Base-by-base conservation (phyloP, 2,888 invertebrate genomes). In the Caenorhabditis angaria region DNA sequence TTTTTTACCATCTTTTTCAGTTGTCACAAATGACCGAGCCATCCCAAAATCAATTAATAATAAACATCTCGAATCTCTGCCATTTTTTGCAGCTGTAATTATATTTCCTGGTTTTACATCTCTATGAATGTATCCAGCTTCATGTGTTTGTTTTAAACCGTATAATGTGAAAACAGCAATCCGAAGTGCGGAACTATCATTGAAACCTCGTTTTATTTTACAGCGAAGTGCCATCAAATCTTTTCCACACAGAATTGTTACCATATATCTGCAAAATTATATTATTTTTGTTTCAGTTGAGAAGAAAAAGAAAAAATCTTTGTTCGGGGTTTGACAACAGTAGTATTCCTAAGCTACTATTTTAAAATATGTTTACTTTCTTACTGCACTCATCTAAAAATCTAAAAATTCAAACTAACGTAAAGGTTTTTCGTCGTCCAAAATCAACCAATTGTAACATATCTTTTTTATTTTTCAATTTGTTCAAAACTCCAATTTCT, bases 21-120 rank as follows among this genome's bases (percentile, higher is more conserved):
- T 64, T 4, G 62, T 24, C 20, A 74, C 69, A 48, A 65, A 74
- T 14, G 74, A 65, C 41, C 74, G 27, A 12, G 74, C 74, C 74
- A 74, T 74, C 50, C 74, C 74, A 28, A 74, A 74, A 41, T 74
- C 74, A 41, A 74, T 74, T 10, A 74, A 60, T 5, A 63, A 18
- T 3, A 74, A 10, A 10, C 51, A 50, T 8, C 74, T 54, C 1
- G 74, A 25, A 47, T 69, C 74, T 2, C 60, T 50, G 0, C 69
- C 69, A 3, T 25, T 47, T n/a, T 58, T 62, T 1, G 65, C 63
- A 1, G 65, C 69, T 2, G 66, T 65, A 55, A 74, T 70, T 20
- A 74, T 60, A 41, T 74, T 74, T 8, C 74, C 74, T 0, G 74
- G 74, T 48, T 74, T 74, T 5, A 74, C 65, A 47, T 74, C 74